phyloP scores from a whole-genome alignment of 2,888 invertebrate species.

The Galerucella calmariensis region DNA sequence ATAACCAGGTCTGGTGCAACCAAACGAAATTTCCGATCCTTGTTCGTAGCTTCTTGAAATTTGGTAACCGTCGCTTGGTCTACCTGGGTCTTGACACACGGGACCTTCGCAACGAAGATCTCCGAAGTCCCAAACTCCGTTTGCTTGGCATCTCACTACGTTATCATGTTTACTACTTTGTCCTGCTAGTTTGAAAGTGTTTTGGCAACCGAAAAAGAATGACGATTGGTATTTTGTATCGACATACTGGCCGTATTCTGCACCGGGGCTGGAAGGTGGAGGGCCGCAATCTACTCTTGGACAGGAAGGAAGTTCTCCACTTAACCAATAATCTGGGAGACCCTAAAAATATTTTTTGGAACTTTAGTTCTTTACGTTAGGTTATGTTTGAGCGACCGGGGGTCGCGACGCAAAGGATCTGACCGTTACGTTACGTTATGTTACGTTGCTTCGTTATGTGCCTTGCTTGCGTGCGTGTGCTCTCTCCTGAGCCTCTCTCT shows the following conservation, averaged over 20 bases:
- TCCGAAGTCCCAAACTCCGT: conserved; percentile 97
- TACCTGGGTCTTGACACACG: conserved; percentile 94
- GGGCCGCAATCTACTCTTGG: conserved; percentile 91
- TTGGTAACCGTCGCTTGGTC: conserved; percentile 92
- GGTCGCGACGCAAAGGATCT: too few species aligned
- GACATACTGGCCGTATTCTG: conserved; percentile 88
- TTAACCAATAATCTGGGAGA: conserved; percentile 90
- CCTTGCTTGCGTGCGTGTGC: too few species aligned
- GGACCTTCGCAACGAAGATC: conserved; percentile 96
- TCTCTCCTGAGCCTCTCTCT: too few species aligned
- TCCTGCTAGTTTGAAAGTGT: conserved; percentile 93
- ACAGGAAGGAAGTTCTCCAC: conserved; percentile 86
- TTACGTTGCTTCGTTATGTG: too few species aligned
- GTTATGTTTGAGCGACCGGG: too few species aligned
- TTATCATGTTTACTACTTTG: conserved; percentile 93
- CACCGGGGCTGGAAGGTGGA: conserved; percentile 92
- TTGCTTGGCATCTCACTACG: conserved; percentile 90
- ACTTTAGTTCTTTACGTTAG: too few species aligned
- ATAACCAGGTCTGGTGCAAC: conserved; percentile 91
- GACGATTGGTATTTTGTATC: conserved; percentile 93
- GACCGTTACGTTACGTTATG: too few species aligned
- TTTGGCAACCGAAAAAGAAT: conserved; percentile 96
- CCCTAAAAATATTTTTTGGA: conserved; percentile 66
- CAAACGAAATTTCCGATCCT: conserved; percentile 90
- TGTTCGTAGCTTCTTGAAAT: conserved; percentile 86